Percentiles rank a stretch among this genome's conserved stretches.
Evolutionary conservation across 1,140 invertebrate species (phyloP).

Genomic region (Lucilia sericata): DNA sequence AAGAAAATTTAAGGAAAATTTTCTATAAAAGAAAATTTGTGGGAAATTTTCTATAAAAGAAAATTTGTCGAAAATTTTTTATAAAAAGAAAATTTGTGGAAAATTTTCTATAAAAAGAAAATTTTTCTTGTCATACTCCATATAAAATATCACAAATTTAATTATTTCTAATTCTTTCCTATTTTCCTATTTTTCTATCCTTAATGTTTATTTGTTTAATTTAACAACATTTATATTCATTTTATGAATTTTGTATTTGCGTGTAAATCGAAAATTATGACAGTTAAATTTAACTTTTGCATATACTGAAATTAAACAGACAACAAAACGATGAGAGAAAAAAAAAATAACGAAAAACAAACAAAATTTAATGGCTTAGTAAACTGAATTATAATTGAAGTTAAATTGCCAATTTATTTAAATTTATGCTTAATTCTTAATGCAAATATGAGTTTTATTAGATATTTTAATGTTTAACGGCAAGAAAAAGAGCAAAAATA

Average conservation of each 20-base stretch:
- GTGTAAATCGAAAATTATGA: constrained; percentile 1
- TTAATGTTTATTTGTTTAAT: not conserved
- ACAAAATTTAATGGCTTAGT: not conserved
- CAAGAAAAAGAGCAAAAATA: too few relatives aligned
- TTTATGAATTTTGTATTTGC: not conserved
- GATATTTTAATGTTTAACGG: not conserved
- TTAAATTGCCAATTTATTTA: constrained; percentile 1
- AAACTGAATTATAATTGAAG: constrained; percentile 1
- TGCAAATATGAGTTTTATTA: not conserved
- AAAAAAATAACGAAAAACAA: not conserved
- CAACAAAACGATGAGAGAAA: not conserved
- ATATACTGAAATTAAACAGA: too few relatives aligned
- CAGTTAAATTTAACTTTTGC: not conserved
- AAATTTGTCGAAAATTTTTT: too few relatives aligned
- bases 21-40: too few relatives aligned
- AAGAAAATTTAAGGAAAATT: too few relatives aligned
- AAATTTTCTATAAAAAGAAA: too few relatives aligned
- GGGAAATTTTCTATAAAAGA: too few relatives aligned
- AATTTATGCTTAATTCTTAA: not conserved
- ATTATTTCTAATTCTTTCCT: too few relatives aligned
- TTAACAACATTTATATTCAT: constrained; percentile 2
- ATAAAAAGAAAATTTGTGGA: too few relatives aligned
- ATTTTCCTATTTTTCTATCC: not conserved
- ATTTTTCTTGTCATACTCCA: too few relatives aligned
- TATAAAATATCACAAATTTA: too few relatives aligned